Evolutionary conservation across 2,113 vertebrate species (phyloP).

Genomic region (Polyodon spathula): DNA sequence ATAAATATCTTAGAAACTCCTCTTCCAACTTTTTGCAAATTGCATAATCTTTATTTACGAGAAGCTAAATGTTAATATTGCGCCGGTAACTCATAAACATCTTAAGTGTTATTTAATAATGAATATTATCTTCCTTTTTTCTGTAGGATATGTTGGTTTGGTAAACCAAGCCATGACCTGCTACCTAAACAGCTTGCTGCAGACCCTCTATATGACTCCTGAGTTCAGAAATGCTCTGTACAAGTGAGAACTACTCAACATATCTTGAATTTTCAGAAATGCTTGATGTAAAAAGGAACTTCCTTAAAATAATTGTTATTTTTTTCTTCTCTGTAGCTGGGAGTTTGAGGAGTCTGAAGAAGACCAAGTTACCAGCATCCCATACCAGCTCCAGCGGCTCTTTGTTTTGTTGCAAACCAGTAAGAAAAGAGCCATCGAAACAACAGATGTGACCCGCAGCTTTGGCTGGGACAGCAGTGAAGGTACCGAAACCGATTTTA

Average conservation of each 20-base stretch:
- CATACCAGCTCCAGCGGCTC: slow-evolving; percentile 90
- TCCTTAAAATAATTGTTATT: not conserved
- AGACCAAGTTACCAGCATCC: slow-evolving; percentile 90
- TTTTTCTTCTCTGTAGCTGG: slow-evolving; percentile 64
- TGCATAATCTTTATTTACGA: no score
- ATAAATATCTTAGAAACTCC: no score
- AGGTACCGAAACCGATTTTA: slow-evolving; percentile 47
- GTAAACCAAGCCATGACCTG: slow-evolving; percentile 99
- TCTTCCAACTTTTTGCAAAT: no score
- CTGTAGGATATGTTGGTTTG: slow-evolving; percentile 89
- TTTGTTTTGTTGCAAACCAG: slow-evolving; percentile 96
- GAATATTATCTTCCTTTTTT: slow-evolving; percentile 17
- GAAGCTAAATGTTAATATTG: no score
- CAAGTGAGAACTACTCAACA: slow-evolving; percentile 66
- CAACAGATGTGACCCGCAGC: slow-evolving; percentile 92
- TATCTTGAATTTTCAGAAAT: no score
- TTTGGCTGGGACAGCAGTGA: slow-evolving; percentile 99
- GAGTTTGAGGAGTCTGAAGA: slow-evolving; percentile 96
- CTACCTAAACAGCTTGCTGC: slow-evolving; percentile 95
- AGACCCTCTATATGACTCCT: slow-evolving; percentile 96
- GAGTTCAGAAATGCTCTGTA: slow-evolving; percentile 97
- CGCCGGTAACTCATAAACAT: no score
- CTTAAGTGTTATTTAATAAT: not conserved
- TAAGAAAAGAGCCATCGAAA: slow-evolving; percentile 96
- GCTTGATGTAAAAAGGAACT: not conserved